Conservation (phyloP, 2,888 invertebrate species). For the Agrochola circellaris region DNA sequence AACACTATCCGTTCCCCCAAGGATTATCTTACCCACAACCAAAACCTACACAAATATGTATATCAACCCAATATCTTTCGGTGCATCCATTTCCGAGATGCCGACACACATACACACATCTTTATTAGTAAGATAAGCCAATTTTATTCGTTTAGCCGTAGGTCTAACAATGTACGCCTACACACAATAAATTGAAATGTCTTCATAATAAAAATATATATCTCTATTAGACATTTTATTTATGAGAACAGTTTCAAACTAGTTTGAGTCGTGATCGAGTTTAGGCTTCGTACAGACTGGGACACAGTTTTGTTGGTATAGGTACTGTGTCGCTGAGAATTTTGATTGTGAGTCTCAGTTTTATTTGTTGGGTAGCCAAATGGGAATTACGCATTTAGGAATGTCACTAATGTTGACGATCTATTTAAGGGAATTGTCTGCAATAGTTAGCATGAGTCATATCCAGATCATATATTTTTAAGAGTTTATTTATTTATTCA, state of each 20-base stretch:
- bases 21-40: constrained; percentile 23
- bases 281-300: constrained; percentile 11
- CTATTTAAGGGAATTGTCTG: neutral
- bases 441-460: neutral
- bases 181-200: constrained; percentile 71
- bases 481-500: neutral
- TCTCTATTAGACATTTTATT: constrained; percentile 57
- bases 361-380: neutral
- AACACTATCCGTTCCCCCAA: neutral
- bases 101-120: constrained; percentile 46
- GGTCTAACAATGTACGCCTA: constrained; percentile 63
- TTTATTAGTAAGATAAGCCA: constrained; percentile 70
- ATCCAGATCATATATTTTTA: too few species aligned
- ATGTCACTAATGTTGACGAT: neutral
- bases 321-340: neutral
- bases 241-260: constrained; percentile 40
- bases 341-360: neutral
- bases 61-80: constrained; percentile 31
- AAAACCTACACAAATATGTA: constrained; percentile 28
- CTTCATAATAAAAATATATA: constrained; percentile 71
- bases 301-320: neutral
- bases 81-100: constrained; percentile 49
- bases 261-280: constrained; percentile 27
- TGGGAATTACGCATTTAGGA: neutral
- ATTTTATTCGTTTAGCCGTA: constrained; percentile 64